A percentile compares a stretch with the other conserved stretches of the same genome.
phyloP scores from a whole-genome alignment of 2,888 invertebrate genomes.

The Lasius fuliginosus region DNA sequence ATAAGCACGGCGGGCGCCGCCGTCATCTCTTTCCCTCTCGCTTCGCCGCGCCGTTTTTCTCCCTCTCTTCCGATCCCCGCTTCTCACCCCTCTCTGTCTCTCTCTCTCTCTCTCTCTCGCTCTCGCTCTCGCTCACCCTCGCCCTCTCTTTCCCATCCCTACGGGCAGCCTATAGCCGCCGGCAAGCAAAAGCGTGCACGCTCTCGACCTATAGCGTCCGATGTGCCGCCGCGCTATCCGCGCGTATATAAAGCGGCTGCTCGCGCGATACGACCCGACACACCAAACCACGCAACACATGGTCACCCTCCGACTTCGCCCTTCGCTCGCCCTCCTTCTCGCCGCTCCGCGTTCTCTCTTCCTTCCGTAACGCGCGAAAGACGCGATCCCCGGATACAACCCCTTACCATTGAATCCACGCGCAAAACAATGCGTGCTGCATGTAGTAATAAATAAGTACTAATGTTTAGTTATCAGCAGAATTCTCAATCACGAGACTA shows the following conservation, averaged over 20 bases:
- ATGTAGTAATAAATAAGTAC: neutral
- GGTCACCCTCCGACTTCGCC: slow-evolving; percentile 61
- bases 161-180: slow-evolving; percentile 72
- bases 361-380: slow-evolving; percentile 47
- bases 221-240: slow-evolving; percentile 73
- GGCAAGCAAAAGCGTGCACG: slow-evolving; percentile 66
- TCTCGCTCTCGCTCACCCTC: slow-evolving; percentile 57
- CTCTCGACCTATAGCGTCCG: slow-evolving; percentile 77
- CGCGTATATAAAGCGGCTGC: slow-evolving; percentile 67
- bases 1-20: slow-evolving; percentile 74
- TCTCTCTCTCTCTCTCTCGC: slow-evolving; percentile 54
- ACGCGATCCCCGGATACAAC: slow-evolving; percentile 33
- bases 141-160: slow-evolving; percentile 58
- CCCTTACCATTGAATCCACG: slow-evolving; percentile 8
- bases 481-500: neutral
- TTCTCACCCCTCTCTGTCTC: slow-evolving; percentile 53
- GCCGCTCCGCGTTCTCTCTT: slow-evolving; percentile 39
- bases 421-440: neutral
- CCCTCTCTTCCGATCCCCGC: slow-evolving; percentile 57
- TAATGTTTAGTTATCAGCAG: neutral
- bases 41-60: slow-evolving; percentile 51
- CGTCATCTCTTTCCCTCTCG: slow-evolving; percentile 63
- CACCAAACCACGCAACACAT: slow-evolving; percentile 63
- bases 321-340: slow-evolving; percentile 59
- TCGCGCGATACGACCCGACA: slow-evolving; percentile 72